These are phyloP conservation scores for Clanis bilineata DNA, from an alignment of 2,888 invertebrate species.

Conservation along the genomic window DNA sequence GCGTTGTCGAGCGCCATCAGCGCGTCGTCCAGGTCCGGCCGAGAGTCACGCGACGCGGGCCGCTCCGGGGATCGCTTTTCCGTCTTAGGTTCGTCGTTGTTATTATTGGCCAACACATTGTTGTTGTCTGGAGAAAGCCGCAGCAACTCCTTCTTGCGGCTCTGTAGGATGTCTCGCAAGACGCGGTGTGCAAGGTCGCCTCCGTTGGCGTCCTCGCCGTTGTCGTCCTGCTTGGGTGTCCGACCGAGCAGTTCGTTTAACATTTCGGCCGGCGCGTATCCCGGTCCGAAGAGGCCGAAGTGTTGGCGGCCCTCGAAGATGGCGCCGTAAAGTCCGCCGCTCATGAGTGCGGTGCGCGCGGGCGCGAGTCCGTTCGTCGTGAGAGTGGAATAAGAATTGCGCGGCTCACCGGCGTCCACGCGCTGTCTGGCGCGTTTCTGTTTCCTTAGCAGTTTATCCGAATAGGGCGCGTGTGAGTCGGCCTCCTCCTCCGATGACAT, in stretches of 20 bases:
- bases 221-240: conserved; percentile 87
- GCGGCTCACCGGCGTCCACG: conserved; percentile 97
- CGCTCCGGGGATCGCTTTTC: conserved; percentile 81
- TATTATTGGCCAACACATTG: conserved; percentile 81
- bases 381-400: conserved; percentile 92
- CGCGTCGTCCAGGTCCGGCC: conserved; percentile 83
- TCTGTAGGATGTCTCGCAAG: conserved; percentile 94
- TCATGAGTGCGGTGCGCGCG: conserved; percentile 89
- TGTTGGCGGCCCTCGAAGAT: conserved; percentile 91
- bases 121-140: conserved; percentile 83
- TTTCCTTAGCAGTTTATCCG: conserved; percentile 96
- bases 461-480: conserved; percentile 96
- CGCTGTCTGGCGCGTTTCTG: conserved; percentile 97
- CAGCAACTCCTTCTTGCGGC: conserved; percentile 91
- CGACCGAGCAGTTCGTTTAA: conserved; percentile 94
- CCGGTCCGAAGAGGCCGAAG: conserved; percentile 91
- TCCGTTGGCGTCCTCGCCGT: conserved; percentile 77
- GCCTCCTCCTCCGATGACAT: conserved; percentile 99
- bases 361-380: conserved; percentile 80
- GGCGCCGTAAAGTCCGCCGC: conserved; percentile 93
- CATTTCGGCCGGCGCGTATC: conserved; percentile 95
- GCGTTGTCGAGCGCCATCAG: conserved; percentile 83
- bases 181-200: conserved; percentile 89
- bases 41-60: conserved; percentile 85
- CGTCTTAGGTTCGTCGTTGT: conserved; percentile 81